Percentiles rank a stretch among this genome's conserved stretches.
Conservation (phyloP, 2,797 vertebrate genomes). For the Psittacula derbiana region DNA sequence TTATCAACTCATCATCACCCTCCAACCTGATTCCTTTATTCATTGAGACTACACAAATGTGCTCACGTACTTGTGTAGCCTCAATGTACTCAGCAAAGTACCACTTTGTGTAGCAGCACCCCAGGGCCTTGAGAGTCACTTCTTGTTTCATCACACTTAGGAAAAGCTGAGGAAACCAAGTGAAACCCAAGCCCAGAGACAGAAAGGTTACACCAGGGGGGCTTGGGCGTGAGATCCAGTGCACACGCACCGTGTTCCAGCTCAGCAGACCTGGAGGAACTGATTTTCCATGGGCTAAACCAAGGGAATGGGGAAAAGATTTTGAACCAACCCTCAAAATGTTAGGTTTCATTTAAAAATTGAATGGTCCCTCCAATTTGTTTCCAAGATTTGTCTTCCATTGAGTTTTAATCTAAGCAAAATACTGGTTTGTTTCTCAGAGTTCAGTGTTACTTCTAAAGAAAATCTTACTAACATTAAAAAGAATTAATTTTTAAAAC, state of each 20-base stretch:
- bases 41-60: not conserved
- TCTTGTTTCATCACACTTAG: fast-evolving
- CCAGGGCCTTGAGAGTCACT: fast-evolving
- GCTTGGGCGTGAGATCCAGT: fast-evolving
- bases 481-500: not conserved
- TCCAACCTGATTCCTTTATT: fast-evolving
- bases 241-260: fast-evolving
- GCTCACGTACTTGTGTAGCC: fast-evolving
- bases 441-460: not conserved
- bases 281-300: not conserved
- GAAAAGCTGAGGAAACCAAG: not conserved
- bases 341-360: not conserved
- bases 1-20: fast-evolving
- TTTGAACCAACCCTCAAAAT: not conserved
- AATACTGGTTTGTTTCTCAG: not conserved
- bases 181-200: not conserved
- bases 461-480: not conserved
- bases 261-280: fast-evolving
- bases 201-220: fast-evolving
- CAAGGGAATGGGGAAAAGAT: fast-evolving
- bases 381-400: not conserved
- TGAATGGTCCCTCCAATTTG: not conserved
- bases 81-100: fast-evolving
- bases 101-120: not conserved
- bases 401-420: not conserved